Percentiles rank a stretch among this genome's conserved stretches.
Evolutionary conservation across 1,140 invertebrate genomes (phyloP).

Genomic region (Nixonia krombeini): DNA sequence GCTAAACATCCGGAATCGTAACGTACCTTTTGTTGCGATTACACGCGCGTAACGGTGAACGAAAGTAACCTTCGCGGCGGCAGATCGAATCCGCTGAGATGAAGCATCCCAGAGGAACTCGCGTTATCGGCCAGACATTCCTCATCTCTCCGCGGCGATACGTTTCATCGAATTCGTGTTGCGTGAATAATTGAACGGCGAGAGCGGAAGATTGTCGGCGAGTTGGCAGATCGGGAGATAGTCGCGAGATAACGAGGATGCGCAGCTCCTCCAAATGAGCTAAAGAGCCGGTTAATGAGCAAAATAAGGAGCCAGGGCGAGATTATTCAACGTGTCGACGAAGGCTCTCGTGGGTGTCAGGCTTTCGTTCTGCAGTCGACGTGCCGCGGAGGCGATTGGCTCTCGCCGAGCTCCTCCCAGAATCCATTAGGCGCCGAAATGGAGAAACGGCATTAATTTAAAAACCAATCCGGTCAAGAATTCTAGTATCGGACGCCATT

Average conservation of each 20-base stretch:
- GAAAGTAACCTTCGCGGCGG: neutral
- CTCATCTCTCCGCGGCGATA: too few relatives aligned
- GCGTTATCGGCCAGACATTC: too few relatives aligned
- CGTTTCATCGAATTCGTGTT: too few relatives aligned
- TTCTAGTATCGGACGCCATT: conserved; percentile 59
- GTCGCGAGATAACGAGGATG: conserved; percentile 45
- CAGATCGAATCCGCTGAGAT: too few relatives aligned
- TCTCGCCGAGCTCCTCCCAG: conserved; percentile 67
- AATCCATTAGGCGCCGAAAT: conserved; percentile 69
- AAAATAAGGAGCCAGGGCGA: conserved; percentile 51
- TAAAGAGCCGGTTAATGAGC: conserved; percentile 52
- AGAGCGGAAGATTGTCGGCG: too few relatives aligned
- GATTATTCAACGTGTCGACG: conserved; percentile 57
- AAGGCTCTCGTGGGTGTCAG: conserved; percentile 66
- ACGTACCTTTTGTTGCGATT: conserved; percentile 42
- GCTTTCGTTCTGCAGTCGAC: conserved; percentile 60
- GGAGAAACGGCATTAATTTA: conserved; percentile 69
- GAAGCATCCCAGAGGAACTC: too few relatives aligned
- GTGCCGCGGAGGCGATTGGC: conserved; percentile 64
- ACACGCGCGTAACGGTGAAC: conserved; percentile 15
- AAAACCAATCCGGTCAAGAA: conserved; percentile 64
- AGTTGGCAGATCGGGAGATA: conserved; percentile 40
- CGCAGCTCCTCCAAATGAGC: conserved; percentile 41
- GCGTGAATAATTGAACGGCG: conserved; percentile 27
- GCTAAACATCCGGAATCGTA: conserved; percentile 49